Evolutionary conservation across 2,888 invertebrate genomes (phyloP), one percentile per base, ranked within the genome.

Genomic region (Lordiphosa fenestrarum): DNA sequence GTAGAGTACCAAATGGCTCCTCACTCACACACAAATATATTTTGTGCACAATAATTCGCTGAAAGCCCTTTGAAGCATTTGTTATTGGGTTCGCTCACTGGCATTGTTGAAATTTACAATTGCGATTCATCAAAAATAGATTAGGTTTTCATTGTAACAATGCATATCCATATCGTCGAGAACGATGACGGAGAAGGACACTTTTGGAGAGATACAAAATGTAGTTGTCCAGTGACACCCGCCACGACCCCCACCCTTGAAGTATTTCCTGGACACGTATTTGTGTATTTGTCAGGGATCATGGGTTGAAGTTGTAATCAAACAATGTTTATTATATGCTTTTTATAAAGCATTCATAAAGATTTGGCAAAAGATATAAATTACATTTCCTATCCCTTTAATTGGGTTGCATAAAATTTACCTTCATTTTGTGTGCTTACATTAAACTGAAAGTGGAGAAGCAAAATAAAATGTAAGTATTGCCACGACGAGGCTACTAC

Each of bases 91-190:
- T 59, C 13, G 56, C 30, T 46, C 47, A 10, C 36, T 40, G 52
- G 57, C 60, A 64, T 72, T 76, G 84, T 72, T 66, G 49, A 69
- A 81, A 73, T 73, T 73, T 63, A 63, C 76, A 73, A 84, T 83
- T 84, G 75, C 76, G 76, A 72, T 80, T 85, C 78, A 78, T 85
- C 78, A 83, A 85, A 78, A 85, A 84, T 78, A 85, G 85, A 78
- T 78, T 78, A 84, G 83, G 74, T 75, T 82, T 63, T 54, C 80
- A 69, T 66, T 65, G 75, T 64, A 59, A 51, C 64, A 73, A 71
- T 68, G 64, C 47, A 70, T 55, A 56, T 52, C 12, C 40, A 53
- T 35, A 48, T 36, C n/a, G 35, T 48, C 9, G 49, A 12, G 38
- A 19, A n/a, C 9, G 13, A 15, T 35, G 35, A 74, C 44, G 21